Evolutionary conservation across 2,888 invertebrate species (phyloP).

Genomic region (Lithophane socia): DNA sequence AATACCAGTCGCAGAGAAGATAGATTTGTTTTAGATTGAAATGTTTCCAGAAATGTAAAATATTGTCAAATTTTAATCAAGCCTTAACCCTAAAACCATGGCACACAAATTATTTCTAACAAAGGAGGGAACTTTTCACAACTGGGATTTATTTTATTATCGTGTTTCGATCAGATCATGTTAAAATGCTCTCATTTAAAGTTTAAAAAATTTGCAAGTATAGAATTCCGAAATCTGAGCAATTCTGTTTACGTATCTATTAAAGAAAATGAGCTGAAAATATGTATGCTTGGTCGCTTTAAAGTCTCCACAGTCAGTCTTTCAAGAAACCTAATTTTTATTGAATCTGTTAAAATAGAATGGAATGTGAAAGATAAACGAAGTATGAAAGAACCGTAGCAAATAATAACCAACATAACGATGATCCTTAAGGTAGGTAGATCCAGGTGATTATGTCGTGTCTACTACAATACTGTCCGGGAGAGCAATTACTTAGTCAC

Average conservation of each 20-base stretch:
- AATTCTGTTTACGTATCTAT: constrained; percentile 81
- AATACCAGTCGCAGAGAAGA: constrained; percentile 52
- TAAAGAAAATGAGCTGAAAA: constrained; percentile 79
- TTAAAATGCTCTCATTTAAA: constrained; percentile 72
- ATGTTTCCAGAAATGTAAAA: constrained; percentile 74
- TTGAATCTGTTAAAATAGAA: constrained; percentile 80
- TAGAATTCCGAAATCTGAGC: constrained; percentile 84
- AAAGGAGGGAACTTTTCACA: constrained; percentile 90
- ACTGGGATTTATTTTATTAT: constrained; percentile 81
- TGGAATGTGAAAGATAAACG: constrained; percentile 85
- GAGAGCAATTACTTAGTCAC: constrained; percentile 76
- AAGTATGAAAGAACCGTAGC: constrained; percentile 69
- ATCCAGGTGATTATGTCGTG: constrained; percentile 69
- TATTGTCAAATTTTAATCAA: constrained; percentile 87
- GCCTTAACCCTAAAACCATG: constrained; percentile 87
- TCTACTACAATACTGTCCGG: constrained; percentile 74
- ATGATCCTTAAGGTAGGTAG: constrained; percentile 75
- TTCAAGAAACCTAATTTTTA: constrained; percentile 86
- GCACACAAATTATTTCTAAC: constrained; percentile 89
- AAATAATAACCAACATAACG: constrained; percentile 77
- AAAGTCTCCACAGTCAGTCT: constrained; percentile 88
- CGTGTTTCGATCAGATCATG: constrained; percentile 74
- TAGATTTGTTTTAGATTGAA: constrained; percentile 35
- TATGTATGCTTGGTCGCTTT: constrained; percentile 82
- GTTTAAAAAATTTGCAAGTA: constrained; percentile 71